These are phyloP conservation scores for Antedon mediterranea DNA, from an alignment of 53 echinoderm and acorn worm genomes.

Conservation along the genomic window DNA sequence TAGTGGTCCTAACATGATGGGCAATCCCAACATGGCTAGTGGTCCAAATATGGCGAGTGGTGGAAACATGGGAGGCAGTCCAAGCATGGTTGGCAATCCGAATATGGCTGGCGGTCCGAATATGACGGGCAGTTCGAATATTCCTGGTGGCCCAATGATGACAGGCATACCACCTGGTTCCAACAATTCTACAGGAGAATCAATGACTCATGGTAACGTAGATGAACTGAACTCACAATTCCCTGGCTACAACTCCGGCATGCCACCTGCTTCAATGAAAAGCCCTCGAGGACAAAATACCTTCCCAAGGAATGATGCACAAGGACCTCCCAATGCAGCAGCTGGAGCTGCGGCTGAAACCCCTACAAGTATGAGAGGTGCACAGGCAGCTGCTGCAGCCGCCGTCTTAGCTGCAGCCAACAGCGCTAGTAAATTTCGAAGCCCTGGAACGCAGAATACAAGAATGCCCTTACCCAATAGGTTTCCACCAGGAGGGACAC, in stretches of 20 bases:
- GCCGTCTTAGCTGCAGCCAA: slow-evolving; percentile 74
- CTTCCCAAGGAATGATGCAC: slow-evolving; percentile 15
- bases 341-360: slow-evolving; percentile 10
- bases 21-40: neutral
- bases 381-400: slow-evolving; percentile 68
- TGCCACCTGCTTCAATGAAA: neutral
- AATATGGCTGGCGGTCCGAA: neutral
- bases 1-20: neutral
- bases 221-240: slow-evolving; percentile 61
- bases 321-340: slow-evolving; percentile 12
- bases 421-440: slow-evolving; percentile 6
- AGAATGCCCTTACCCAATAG: neutral
- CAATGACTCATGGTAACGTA: neutral
- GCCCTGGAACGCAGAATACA: neutral
- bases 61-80: neutral
- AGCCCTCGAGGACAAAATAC: slow-evolving; percentile 13
- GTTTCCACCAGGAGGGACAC: neutral
- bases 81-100: neutral
- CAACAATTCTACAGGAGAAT: neutral
- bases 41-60: neutral
- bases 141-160: neutral
- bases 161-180: neutral
- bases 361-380: slow-evolving; percentile 33
- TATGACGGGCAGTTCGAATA: neutral
- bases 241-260: slow-evolving; percentile 69